phyloP scores from a whole-genome alignment of 2,113 vertebrate genomes.

The Sturnira hondurensis region DNA sequence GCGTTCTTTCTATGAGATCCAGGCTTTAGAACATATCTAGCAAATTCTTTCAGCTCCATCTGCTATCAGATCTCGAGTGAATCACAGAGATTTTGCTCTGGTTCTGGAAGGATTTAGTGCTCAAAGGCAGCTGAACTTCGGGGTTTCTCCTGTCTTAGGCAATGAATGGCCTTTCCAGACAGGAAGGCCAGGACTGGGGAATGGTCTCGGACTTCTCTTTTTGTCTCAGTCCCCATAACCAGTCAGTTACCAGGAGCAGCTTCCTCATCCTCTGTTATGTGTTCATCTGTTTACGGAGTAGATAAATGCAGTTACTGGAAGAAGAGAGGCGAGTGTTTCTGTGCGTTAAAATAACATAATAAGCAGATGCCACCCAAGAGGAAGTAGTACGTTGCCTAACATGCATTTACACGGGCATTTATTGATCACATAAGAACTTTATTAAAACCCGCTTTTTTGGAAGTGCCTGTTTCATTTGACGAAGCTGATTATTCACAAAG shows the following conservation, averaged over 20 bases:
- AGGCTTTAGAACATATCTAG: background rate
- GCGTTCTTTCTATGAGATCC: background rate
- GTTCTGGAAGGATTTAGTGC: background rate
- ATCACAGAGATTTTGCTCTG: background rate
- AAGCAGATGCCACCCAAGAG: background rate
- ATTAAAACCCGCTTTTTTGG: slow-evolving; percentile 37
- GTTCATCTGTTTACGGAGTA: background rate
- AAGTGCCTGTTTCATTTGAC: slow-evolving; percentile 28
- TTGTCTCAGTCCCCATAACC: background rate
- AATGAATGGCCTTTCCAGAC: background rate
- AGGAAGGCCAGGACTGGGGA: background rate
- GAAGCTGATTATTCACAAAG: slow-evolving; percentile 48
- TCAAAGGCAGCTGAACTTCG: background rate
- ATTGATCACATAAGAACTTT: slow-evolving; percentile 55
- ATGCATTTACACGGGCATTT: background rate
- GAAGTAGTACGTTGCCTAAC: background rate
- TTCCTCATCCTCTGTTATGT: background rate
- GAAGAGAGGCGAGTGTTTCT: background rate
- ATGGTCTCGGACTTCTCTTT: background rate
- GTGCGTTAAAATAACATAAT: background rate
- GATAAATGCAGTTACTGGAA: background rate
- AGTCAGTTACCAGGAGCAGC: background rate
- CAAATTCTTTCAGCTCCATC: background rate
- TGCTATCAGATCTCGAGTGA: background rate
- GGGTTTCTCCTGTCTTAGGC: background rate